A percentile compares a stretch with the other conserved stretches of the same genome.
Conservation (phyloP, 2,888 invertebrate genomes). For the Blomia tropicalis region DNA sequence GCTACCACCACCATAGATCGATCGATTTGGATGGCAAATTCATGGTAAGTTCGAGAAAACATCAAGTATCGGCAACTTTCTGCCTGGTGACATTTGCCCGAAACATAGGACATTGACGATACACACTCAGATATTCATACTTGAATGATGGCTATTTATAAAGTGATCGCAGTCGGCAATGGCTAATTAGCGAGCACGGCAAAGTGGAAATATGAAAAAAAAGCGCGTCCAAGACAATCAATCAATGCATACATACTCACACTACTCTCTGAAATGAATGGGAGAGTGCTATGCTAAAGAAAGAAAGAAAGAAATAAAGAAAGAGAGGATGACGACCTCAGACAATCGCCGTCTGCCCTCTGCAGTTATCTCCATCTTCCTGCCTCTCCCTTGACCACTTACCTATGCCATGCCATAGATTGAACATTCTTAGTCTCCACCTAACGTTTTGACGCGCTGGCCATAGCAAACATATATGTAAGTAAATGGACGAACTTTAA, state of each 20-base stretch:
- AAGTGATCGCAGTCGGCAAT: too few species aligned
- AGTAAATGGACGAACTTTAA: not conserved
- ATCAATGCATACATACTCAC: not conserved
- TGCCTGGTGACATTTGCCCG: too few species aligned
- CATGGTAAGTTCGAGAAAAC: too few species aligned
- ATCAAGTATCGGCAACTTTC: too few species aligned
- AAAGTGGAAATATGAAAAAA: conserved; percentile 10
- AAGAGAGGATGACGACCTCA: conserved; percentile 18
- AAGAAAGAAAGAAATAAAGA: not conserved
- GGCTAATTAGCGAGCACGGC: too few species aligned
- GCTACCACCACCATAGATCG: too few species aligned
- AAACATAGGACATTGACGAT: too few species aligned
- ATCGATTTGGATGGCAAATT: too few species aligned
- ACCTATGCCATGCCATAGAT: not conserved
- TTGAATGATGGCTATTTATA: too few species aligned
- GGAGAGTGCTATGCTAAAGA: conserved; percentile 2
- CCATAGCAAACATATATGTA: not conserved
- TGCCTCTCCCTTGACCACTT: conserved; percentile 11
- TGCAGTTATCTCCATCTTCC: conserved; percentile 10
- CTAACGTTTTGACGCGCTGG: not conserved
- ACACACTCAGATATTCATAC: too few species aligned
- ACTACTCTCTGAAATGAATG: too few species aligned
- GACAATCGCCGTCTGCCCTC: not conserved
- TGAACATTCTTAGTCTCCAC: not conserved
- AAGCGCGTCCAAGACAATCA: conserved; percentile 2